phyloP scores from a whole-genome alignment of 2,888 invertebrate genomes.

The Philereme transversata region DNA sequence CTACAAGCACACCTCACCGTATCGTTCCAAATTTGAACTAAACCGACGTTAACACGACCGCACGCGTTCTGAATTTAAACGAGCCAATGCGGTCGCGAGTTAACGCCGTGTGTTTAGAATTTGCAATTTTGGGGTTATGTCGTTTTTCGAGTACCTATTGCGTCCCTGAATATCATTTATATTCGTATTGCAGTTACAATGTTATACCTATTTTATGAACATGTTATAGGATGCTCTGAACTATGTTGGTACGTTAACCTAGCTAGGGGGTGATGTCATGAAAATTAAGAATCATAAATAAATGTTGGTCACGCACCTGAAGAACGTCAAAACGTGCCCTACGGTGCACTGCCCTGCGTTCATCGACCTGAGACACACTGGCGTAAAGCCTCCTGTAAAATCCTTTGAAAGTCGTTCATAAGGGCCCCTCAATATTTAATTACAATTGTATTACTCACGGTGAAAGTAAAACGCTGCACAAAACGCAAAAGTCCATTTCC shows the following conservation, averaged over 20 bases:
- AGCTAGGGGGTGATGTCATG: no score
- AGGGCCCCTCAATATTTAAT: not conserved
- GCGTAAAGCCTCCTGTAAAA: no score
- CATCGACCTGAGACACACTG: no score
- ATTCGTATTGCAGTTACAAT: not conserved
- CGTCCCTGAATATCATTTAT: constrained; percentile 19
- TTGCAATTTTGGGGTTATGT: constrained; percentile 43
- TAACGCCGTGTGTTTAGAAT: constrained; percentile 43
- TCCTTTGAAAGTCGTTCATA: no score
- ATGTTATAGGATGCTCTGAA: no score
- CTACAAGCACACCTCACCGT: constrained; percentile 16
- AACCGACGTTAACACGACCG: constrained; percentile 65
- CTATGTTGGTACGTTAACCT: no score
- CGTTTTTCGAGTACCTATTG: constrained; percentile 25
- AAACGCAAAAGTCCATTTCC: constrained; percentile 25
- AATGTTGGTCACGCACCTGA: no score
- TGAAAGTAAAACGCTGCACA: not conserved
- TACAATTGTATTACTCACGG: not conserved
- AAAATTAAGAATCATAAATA: no score
- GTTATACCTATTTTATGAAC: no score
- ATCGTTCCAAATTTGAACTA: constrained; percentile 57
- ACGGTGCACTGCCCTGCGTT: no score
- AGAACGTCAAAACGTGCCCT: no score
- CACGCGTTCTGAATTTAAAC: constrained; percentile 73
- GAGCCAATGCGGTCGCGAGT: constrained; percentile 61